phyloP scores from a whole-genome alignment of 2,113 vertebrate species.

The Narcine bancroftii region DNA sequence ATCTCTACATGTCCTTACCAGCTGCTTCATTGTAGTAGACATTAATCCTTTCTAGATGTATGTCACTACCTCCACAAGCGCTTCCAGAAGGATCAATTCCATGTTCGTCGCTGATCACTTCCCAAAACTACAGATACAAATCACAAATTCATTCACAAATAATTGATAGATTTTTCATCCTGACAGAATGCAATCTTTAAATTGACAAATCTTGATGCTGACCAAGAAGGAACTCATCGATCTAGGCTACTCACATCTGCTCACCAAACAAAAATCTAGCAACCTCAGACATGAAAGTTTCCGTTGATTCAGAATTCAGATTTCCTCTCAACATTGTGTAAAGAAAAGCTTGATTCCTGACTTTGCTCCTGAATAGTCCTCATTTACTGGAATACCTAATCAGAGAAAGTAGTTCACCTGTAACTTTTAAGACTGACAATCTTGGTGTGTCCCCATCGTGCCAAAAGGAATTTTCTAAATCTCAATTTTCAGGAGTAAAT shows the following conservation, averaged over 20 bases:
- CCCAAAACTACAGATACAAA: constrained; percentile 67
- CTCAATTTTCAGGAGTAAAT: neutral
- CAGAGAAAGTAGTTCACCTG: neutral
- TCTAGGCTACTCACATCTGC: too few relatives aligned
- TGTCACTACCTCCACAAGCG: constrained; percentile 67
- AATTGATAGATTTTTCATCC: neutral
- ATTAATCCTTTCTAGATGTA: constrained; percentile 76
- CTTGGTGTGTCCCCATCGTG: neutral
- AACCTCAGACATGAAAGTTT: too few relatives aligned
- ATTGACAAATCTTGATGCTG: neutral
- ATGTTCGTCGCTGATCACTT: constrained; percentile 89
- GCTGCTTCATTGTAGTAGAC: constrained; percentile 80
- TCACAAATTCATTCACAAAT: neutral
- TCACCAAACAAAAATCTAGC: too few relatives aligned
- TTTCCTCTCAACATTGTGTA: too few relatives aligned
- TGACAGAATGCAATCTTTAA: neutral
- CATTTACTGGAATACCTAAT: too few relatives aligned
- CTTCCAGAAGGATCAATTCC: constrained; percentile 75
- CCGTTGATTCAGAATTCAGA: too few relatives aligned
- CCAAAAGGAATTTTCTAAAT: neutral
- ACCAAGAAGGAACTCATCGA: neutral
- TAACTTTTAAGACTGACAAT: neutral
- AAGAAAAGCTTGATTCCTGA: too few relatives aligned
- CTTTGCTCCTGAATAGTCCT: too few relatives aligned
- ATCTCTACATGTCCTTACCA: constrained; percentile 57